Conservation (phyloP, 1,140 invertebrate genomes). For the Andricus grossulariae region DNA sequence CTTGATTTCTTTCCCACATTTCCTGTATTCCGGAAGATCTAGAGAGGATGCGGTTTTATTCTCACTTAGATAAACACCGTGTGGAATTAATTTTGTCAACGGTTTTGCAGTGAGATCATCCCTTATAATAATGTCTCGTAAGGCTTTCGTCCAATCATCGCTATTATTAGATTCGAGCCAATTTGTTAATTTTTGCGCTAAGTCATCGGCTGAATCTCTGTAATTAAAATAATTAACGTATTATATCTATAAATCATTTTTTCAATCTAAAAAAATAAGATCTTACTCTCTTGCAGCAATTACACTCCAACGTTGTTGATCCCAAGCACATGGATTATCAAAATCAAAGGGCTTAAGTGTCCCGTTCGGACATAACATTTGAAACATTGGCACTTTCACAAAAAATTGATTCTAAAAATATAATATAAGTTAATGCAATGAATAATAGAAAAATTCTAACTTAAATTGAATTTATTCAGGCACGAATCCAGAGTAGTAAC, state of each 20-base stretch:
- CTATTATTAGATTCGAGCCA: too few relatives aligned
- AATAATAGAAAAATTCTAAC: not conserved
- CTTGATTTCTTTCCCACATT: slow-evolving; percentile 74
- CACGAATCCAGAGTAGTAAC: too few relatives aligned
- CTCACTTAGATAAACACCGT: slow-evolving; percentile 4
- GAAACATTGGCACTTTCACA: slow-evolving; percentile 65
- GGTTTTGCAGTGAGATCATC: slow-evolving; percentile 61
- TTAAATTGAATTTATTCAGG: too few relatives aligned
- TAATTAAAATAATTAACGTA: too few relatives aligned
- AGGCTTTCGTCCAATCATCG: slow-evolving; percentile 43
- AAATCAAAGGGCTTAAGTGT: slow-evolving; percentile 68
- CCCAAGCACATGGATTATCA: slow-evolving; percentile 77
- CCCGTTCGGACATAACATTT: slow-evolving; percentile 84
- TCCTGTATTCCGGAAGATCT: slow-evolving; percentile 21
- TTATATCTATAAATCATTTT: too few relatives aligned
- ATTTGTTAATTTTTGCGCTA: too few relatives aligned
- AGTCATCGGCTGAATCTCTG: too few relatives aligned
- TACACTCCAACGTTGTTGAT: slow-evolving; percentile 78
- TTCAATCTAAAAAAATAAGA: not conserved
- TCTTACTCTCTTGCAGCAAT: slow-evolving; percentile 76
- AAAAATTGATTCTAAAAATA: not conserved
- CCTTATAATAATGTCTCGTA: slow-evolving; percentile 74
- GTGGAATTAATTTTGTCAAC: not conserved
- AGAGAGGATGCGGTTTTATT: not conserved
- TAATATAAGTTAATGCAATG: slow-evolving; percentile 37